Percentiles rank a stretch among this genome's conserved stretches.
Conservation (phyloP, 2,113 vertebrate genomes). For the Copsychus sechellarum region DNA sequence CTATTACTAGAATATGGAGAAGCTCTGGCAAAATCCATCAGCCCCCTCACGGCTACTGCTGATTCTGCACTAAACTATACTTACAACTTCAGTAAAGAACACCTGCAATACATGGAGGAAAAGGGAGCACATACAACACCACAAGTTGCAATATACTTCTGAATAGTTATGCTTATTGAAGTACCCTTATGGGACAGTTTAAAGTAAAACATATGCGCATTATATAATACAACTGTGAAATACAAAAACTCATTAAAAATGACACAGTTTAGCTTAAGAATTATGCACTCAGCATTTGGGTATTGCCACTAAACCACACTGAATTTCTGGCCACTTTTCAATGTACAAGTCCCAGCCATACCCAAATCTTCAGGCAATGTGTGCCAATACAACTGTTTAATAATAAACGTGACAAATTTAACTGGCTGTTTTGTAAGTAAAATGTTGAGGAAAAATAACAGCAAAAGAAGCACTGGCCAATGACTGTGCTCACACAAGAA, state of each 20-base stretch:
- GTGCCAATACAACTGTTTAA: neutral
- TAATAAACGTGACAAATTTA: neutral
- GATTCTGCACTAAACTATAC: accelerated
- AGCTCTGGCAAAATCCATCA: neutral
- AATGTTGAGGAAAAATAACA: neutral
- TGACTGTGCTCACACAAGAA: neutral
- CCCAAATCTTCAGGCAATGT: neutral
- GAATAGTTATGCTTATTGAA: neutral
- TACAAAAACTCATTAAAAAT: neutral
- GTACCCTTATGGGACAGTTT: neutral
- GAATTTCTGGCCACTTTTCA: neutral
- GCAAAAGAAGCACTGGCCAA: neutral
- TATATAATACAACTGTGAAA: neutral
- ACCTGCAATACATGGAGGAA: neutral
- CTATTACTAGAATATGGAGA: neutral
- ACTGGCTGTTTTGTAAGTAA: neutral
- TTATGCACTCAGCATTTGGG: accelerated
- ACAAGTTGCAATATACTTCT: neutral
- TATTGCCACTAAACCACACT: neutral
- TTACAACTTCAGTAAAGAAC: neutral
- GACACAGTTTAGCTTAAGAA: neutral
- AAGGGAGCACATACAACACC: accelerated
- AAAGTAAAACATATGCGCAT: neutral
- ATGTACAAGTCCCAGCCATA: neutral
- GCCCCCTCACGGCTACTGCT: neutral